A percentile compares a stretch with the other conserved stretches of the same genome.
These are phyloP conservation scores for Psilanteris sp. DNA, from an alignment of 1,140 invertebrate species.

Conservation along the genomic window DNA sequence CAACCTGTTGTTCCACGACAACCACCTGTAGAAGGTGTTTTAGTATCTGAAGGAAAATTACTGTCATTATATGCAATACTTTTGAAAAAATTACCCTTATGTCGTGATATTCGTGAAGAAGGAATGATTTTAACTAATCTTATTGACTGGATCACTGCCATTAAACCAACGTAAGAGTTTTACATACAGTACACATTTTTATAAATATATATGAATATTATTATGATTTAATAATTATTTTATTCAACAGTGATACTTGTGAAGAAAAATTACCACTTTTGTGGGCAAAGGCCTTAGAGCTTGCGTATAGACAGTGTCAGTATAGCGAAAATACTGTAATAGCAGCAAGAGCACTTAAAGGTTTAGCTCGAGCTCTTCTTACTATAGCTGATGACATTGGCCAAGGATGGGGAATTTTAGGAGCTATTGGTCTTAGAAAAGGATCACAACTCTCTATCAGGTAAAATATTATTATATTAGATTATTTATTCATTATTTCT, in stretches of 20 bases:
- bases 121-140: constrained; percentile 78
- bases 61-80: constrained; percentile 79
- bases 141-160: constrained; percentile 77
- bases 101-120: constrained; percentile 78
- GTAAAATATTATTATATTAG: no score
- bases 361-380: constrained; percentile 78
- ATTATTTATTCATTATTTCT: no score
- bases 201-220: no score
- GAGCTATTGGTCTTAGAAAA: constrained; percentile 84
- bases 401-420: constrained; percentile 82
- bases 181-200: not conserved
- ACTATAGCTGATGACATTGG: constrained; percentile 82
- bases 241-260: constrained; percentile 80
- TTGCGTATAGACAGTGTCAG: constrained; percentile 80
- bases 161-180: constrained; percentile 78
- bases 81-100: constrained; percentile 77
- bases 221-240: constrained; percentile 6
- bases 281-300: constrained; percentile 81
- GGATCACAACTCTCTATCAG: constrained; percentile 81
- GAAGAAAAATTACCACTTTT: constrained; percentile 83
- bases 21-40: constrained; percentile 74
- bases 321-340: constrained; percentile 77
- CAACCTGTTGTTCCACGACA: constrained; percentile 77
- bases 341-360: constrained; percentile 78
- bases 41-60: constrained; percentile 77